Percentiles rank a stretch among this genome's conserved stretches.
These are phyloP conservation scores for Peromyscus polionotus DNA, from an alignment of 2,113 vertebrate species.

Conservation along the genomic window DNA sequence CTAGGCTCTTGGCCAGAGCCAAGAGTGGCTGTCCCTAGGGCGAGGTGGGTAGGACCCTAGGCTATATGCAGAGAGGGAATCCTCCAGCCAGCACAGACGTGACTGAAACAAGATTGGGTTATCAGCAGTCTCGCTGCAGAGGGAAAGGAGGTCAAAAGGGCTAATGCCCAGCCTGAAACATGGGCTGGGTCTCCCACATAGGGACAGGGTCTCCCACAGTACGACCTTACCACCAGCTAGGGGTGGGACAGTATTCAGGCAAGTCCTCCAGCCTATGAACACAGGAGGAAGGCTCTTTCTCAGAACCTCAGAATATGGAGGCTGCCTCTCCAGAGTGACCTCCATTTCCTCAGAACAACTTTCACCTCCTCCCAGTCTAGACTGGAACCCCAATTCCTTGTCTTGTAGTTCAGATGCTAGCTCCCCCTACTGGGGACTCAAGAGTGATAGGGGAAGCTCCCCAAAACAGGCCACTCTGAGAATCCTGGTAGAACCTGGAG, in stretches of 20 bases:
- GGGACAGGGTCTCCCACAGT: not conserved
- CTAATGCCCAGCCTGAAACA: not conserved
- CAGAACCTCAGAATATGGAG: not conserved
- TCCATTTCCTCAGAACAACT: not conserved
- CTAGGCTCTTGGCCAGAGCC: slow-evolving; percentile 28
- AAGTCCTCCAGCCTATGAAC: slow-evolving; percentile 34
- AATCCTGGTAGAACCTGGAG: not conserved
- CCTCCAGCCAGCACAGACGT: not conserved
- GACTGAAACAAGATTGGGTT: not conserved
- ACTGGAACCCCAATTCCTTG: not conserved
- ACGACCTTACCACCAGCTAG: slow-evolving; percentile 26
- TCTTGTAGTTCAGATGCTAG: not conserved
- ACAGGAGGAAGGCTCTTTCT: slow-evolving; percentile 22
- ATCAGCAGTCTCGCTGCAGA: not conserved
- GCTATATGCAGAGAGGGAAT: not conserved
- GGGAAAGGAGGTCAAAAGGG: slow-evolving; percentile 30
- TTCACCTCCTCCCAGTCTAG: not conserved
- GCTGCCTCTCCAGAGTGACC: not conserved
- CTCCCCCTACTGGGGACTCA: not conserved
- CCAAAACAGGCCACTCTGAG: not conserved
- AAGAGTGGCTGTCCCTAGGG: not conserved
- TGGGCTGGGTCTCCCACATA: not conserved
- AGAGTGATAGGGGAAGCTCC: not conserved
- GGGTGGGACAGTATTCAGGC: not conserved
- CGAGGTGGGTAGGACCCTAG: not conserved